Base-by-base conservation (phyloP, 2,797 vertebrate species). In the Corythornis leucogaster region DNA sequence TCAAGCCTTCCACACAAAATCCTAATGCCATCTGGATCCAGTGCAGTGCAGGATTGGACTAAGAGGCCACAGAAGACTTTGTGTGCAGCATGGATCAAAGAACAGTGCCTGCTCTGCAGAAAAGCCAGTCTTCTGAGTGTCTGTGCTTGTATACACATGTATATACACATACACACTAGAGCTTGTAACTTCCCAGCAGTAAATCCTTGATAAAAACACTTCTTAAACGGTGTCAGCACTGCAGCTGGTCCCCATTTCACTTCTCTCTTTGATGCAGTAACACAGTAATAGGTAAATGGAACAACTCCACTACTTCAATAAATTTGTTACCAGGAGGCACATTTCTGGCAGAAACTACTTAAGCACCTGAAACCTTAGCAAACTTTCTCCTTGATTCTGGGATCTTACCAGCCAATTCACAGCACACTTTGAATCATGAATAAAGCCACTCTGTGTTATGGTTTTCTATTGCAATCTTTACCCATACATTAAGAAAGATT, bases 121-220 rank as follows among this genome's bases (percentile, higher is more conserved):
- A 16, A 33, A 73, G 35, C 12, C 42, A 16, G 26, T 35, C 4
- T 14, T 58, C 26, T 43, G 20, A 5, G 1, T 6, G n/a, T 11
- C 51, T 30, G 26, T 22, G 28, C 6, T 6, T 2, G 8, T 3
- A 12, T 16, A 19, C 10, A 6, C 30, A 6, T 4, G 4, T 30
- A 15, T 18, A n/a, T 9, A 22, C 7, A 16, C 10, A 53, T 1
- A 38, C 9, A 3, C 2, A 6, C 15, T 1, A 68, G 4, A 80
- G 31, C 38, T 3, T 57, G 46, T 4, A 58, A 21, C 40, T 79
- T 59, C 57, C 40, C 33, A 53, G 28, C 13, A 69, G 17, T 20
- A 61, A 88, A 61, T 42, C 51, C 51, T 48, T 30, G 19, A 28
- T 55, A 42, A 66, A 76, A 66, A 51, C 13, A n/a, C 12, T 43